Base-by-base conservation (phyloP, 2,888 invertebrate species). In the Escarpia spicata region DNA sequence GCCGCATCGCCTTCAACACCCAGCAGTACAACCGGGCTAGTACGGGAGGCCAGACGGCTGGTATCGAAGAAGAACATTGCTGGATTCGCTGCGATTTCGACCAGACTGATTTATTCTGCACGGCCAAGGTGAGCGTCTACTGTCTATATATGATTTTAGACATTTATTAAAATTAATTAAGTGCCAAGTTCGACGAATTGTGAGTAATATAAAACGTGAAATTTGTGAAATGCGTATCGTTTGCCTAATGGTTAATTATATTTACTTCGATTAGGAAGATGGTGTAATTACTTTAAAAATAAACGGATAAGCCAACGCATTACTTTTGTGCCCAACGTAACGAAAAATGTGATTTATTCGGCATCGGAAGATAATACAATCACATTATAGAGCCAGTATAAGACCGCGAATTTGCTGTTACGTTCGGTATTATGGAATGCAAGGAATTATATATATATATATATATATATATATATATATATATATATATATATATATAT, bases 281-380 rank as follows among this genome's bases (percentile, higher is more conserved):
- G n/a, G n/a, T 75, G n/a, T 75, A n/a, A 75, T 75, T 26, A 75
- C 75, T n/a, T 75, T n/a, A 75, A 75, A 75, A n/a, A 75, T 75
- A 75, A 19, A 75, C 75, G 19, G 19, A 75, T 75, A 19, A n/a
- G 75, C 26, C 75, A 26, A n/a, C 19, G 75, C 75, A 75, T 2
- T 75, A 19, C 26, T 26, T 6, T 75, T 75, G 75, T n/a, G 75
- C 26, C 19, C 26, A 26, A n/a, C 75, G 75, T 26, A 52, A 52
- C 52, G 75, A 15, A n/a, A 75, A 0, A 75, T 75, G n/a, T 75
- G n/a, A 75, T 75, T 75, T 75, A n/a, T 75, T 26, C 26, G 6
- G 75, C 0, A 6, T 26, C 19, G 19, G 75, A 3, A 75, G 26
- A 26, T 37, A 75, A 26, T 26, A 26, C 75, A 75, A 26, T n/a